These are phyloP conservation scores for Buphagus erythrorhynchus DNA, from an alignment of 2,797 vertebrate species.

Conservation along the genomic window DNA sequence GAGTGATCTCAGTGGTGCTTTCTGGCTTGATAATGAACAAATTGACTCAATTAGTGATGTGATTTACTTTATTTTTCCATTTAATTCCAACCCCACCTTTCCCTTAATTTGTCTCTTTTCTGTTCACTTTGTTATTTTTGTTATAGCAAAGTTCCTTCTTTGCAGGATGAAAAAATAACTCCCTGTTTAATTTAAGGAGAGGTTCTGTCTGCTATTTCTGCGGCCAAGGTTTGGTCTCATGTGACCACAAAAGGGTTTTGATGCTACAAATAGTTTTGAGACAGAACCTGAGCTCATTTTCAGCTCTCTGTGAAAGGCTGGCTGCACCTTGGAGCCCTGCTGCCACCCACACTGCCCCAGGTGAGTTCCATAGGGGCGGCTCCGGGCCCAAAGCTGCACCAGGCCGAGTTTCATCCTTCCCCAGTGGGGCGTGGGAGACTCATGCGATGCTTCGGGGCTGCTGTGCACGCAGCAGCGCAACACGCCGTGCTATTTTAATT, in stretches of 20 bases:
- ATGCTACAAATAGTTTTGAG: background rate
- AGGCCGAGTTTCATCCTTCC: too few relatives aligned
- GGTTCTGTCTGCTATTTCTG: background rate
- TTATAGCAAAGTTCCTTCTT: background rate
- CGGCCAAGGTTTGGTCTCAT: background rate
- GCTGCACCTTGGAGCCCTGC: background rate
- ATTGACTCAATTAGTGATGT: constrained; percentile 1
- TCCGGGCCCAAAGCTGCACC: too few relatives aligned
- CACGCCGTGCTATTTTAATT: rapidly evolving
- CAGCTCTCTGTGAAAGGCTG: rapidly evolving
- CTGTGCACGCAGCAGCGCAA: background rate
- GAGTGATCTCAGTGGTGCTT: background rate
- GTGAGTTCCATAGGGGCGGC: too few relatives aligned
- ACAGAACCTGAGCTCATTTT: background rate
- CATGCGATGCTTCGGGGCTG: rapidly evolving
- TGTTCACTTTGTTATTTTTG: background rate
- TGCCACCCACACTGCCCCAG: background rate
- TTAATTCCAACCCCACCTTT: background rate
- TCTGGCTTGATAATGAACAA: constrained; percentile 17
- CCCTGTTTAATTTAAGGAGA: background rate
- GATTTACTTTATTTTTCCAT: background rate
- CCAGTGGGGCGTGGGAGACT: rapidly evolving
- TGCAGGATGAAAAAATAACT: background rate
- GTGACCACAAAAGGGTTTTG: background rate
- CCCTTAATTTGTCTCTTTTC: background rate